A percentile compares a stretch with the other conserved stretches of the same genome.
These are phyloP conservation scores for Umimayanthus chanpuru DNA, from an alignment of 92 coral and sea anemone genomes.

Conservation along the genomic window DNA sequence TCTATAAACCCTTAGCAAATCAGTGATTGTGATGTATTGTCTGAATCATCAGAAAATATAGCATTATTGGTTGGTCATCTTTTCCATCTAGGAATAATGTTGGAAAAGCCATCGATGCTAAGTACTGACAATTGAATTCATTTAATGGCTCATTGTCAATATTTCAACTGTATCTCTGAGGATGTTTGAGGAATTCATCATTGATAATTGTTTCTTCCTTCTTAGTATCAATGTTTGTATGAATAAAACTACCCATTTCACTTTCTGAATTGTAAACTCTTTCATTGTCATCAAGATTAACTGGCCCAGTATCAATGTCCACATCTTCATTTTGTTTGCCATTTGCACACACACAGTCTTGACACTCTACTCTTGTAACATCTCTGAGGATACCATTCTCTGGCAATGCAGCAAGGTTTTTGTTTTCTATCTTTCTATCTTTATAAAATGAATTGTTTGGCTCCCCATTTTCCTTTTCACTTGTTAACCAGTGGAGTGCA, in stretches of 20 bases:
- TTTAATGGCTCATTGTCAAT: conserved; percentile 44
- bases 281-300: conserved; percentile 59
- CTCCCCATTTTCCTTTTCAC: too few relatives aligned
- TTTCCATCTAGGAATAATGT: conserved; percentile 51
- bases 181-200: conserved; percentile 29
- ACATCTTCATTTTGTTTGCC: background rate
- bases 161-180: conserved; percentile 49
- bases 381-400: conserved; percentile 44
- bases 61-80: conserved; percentile 53
- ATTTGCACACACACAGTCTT: background rate
- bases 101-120: conserved; percentile 61
- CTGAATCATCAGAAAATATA: conserved; percentile 37
- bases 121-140: conserved; percentile 23
- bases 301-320: conserved; percentile 65
- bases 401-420: conserved; percentile 42
- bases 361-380: conserved; percentile 56
- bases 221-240: conserved; percentile 57
- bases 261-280: conserved; percentile 54
- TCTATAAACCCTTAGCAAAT: conserved; percentile 56
- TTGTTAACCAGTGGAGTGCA: too few relatives aligned
- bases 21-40: conserved; percentile 4
- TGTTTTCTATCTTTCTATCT: conserved; percentile 39
- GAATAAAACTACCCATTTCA: conserved; percentile 72
- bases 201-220: conserved; percentile 41
- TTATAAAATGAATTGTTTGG: background rate